Conservation (phyloP, 1,140 invertebrate genomes). For the Bombyx mandarina region DNA sequence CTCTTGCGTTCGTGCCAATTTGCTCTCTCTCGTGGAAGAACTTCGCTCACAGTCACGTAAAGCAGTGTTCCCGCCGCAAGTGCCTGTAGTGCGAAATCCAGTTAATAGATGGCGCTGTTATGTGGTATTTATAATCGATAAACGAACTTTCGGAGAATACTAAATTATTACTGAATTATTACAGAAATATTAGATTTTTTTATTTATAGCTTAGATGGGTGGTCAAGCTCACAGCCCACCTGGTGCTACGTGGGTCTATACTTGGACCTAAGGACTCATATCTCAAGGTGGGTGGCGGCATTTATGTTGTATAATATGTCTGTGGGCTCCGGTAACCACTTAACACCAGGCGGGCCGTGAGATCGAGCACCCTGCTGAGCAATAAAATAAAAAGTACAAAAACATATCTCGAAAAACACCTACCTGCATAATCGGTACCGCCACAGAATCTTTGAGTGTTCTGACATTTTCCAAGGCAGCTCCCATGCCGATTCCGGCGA, state of each 20-base stretch:
- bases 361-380: too few relatives aligned
- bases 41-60: constrained; percentile 94
- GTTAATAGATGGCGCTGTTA: constrained; percentile 11
- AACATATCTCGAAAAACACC: neutral
- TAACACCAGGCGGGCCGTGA: too few relatives aligned
- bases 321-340: too few relatives aligned
- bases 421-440: constrained; percentile 75
- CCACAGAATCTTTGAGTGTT: constrained; percentile 53
- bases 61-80: constrained; percentile 92
- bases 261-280: too few relatives aligned
- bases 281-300: too few relatives aligned
- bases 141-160: neutral
- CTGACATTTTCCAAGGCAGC: constrained; percentile 70
- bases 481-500: constrained; percentile 76
- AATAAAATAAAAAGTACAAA: too few relatives aligned
- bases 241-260: too few relatives aligned
- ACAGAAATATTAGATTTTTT: too few relatives aligned
- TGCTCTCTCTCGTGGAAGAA: constrained; percentile 84
- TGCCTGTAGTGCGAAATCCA: constrained; percentile 64
- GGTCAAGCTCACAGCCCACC: too few relatives aligned
- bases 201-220: too few relatives aligned
- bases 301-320: too few relatives aligned
- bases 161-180: neutral
- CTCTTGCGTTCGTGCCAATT: constrained; percentile 74
- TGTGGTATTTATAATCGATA: neutral